Conservation (phyloP, 2,888 invertebrate species). For the Cynaeus angustus region DNA sequence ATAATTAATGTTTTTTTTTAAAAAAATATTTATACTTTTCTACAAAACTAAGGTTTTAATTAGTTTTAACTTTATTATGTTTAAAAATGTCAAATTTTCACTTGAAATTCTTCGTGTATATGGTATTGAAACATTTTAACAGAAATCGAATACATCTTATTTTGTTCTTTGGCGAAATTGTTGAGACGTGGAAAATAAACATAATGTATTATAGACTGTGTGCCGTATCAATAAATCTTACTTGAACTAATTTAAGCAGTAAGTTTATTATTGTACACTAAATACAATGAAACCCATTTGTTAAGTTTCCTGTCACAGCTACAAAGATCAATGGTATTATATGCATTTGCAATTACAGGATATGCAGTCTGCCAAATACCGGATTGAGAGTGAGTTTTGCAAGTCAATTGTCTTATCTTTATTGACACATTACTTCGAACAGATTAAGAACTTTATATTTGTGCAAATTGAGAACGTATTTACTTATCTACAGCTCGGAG, state of each 20-base stretch:
- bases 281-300: conserved; percentile 21
- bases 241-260: conserved; percentile 25
- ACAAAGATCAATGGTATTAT: conserved; percentile 31
- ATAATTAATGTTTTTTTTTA: no score
- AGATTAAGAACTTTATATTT: conserved; percentile 9
- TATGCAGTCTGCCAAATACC: conserved; percentile 22
- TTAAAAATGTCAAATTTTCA: no score
- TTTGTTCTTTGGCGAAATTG: no score
- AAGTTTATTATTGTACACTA: conserved; percentile 24
- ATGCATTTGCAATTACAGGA: conserved; percentile 29
- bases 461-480: background rate
- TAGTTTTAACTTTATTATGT: no score
- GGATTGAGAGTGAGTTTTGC: conserved; percentile 13
- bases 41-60: no score
- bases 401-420: conserved; percentile 24
- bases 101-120: no score
- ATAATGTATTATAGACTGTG: no score
- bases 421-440: conserved; percentile 26
- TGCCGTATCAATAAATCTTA: conserved; percentile 7
- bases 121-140: no score
- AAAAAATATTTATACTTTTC: no score
- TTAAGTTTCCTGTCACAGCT: conserved; percentile 19
- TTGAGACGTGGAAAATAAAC: no score
- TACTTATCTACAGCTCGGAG: background rate
- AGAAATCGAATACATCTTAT: no score